Base-by-base conservation (phyloP, 2,113 vertebrate species). In the Phoenicopterus ruber region DNA sequence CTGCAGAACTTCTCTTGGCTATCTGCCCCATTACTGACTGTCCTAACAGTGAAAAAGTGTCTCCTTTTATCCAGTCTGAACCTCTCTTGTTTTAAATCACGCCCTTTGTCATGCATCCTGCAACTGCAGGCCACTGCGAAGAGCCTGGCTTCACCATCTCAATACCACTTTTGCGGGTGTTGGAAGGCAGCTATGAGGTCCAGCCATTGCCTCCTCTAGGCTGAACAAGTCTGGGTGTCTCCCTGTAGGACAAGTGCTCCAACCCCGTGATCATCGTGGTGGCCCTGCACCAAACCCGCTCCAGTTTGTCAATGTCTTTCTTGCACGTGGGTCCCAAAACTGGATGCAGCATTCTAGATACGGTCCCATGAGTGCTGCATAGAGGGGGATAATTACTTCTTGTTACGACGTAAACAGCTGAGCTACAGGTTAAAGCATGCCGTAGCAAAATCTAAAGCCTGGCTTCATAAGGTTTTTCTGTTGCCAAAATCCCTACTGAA, bases 91-190 rank as follows among this genome's bases (percentile, higher is more conserved):
- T 93, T 74, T 28, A 78, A 70, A n/a, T 58, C 3, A 0, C 20
- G 13, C 5, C 17, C 44, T 70, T 70, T 49, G 12, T 34, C 16
- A 17, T 15, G n/a, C 29, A 7, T 40, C 31, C 38, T 85, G 31
- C 44, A 13, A 4, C 44, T 28, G 13, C 16, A 62, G 11, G 13
- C 5, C 17, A 2, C 36, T 50, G 15, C 3, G 1, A 38, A 57
- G 38, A 58, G 2, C 9, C 3, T 67, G 63, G 8, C 22, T 76
- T 82, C 54, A 38, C 42, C 65, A 46, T 38, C 38, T 71, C 52
- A 20, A 0, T 8, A 8, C 32, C 0, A 0, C 25, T 78, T 66
- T 50, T 54, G 25, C 38, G 82, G n/a, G 17, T 67, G 21, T 55
- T 80, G 69, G 18, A 76, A 36, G 73, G 38, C 52, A 82, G 8